Base-by-base conservation (phyloP, 2,888 invertebrate genomes). In the Eretmocerus hayati region DNA sequence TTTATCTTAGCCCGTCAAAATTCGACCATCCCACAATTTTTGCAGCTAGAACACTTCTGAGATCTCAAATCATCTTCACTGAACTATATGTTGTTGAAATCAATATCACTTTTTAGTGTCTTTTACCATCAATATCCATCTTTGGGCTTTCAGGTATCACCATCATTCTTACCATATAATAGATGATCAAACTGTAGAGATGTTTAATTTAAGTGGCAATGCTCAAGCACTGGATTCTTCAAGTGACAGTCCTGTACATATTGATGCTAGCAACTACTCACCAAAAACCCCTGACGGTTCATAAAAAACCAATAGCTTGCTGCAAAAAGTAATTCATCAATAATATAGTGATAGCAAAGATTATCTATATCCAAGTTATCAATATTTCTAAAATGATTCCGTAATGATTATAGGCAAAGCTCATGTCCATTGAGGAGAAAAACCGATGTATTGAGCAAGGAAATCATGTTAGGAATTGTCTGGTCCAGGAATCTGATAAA, bases 21-120 rank as follows among this genome's bases (percentile, higher is more conserved):
- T 67, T 72, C 0, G 76, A 83, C 20, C 90, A 92, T 69, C 92
- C 92, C 0, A 83, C 90, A 5, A 86, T 93, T 46, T 92, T 83
- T 69, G 92, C 90, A 11, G 86, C 90, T 13, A 83, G 88, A 63
- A 79, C 85, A 50, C 73, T 91, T 48, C 83, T 85, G 50, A 78
- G 82, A 81, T 81, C 30, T 5, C 30, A 9, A 39, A 20, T 21
- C 31, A 16, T 26, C 11, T 37, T 16, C 35, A 16, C 15, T 23
- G 41, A 39, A 38, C 22, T n/a, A 15, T 33, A 35, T 42, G 15
- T 18, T 6, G 3, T 15, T 19, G 13, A 11, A 1, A 41, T 26
- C 16, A 15, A 22, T 30, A 36, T 16, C 21, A n/a, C n/a, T n/a
- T n/a, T n/a, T n/a, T n/a, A n/a, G n/a, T n/a, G n/a, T n/a, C n/a